These are phyloP conservation scores for Hippocampus mohnikei DNA, from an alignment of 2,113 vertebrate species.

Conservation along the genomic window DNA sequence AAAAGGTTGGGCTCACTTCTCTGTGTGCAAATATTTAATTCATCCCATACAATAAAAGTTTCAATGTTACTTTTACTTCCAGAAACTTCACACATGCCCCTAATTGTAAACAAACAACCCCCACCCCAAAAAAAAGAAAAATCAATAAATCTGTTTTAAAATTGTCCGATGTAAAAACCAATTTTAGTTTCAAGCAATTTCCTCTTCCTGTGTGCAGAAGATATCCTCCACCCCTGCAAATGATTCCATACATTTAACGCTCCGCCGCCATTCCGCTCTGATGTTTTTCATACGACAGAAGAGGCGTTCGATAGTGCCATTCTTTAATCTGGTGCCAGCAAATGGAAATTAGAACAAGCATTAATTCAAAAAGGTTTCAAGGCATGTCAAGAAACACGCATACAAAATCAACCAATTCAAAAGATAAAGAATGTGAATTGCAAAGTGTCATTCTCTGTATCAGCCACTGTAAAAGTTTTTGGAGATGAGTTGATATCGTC, in stretches of 20 bases:
- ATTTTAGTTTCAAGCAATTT: not conserved
- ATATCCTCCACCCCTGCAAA: not conserved
- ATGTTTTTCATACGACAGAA: not conserved
- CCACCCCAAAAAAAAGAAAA: too few species aligned
- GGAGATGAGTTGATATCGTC: too few species aligned
- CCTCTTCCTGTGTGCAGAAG: not conserved
- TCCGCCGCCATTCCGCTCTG: not conserved
- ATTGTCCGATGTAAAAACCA: not conserved
- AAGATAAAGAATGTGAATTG: not conserved
- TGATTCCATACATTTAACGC: slow-evolving; percentile 4
- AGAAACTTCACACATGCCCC: not conserved
- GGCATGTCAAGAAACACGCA: not conserved
- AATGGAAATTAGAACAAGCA: not conserved
- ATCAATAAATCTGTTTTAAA: not conserved
- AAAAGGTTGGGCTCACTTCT: not conserved
- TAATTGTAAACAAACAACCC: not conserved
- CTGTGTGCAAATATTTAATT: slow-evolving; percentile 1
- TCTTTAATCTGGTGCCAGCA: not conserved
- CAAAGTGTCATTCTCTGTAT: not conserved
- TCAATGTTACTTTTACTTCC: not conserved
- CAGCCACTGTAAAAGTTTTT: not conserved
- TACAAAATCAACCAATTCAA: not conserved
- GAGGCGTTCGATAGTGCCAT: not conserved
- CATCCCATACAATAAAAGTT: not conserved
- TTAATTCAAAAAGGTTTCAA: not conserved